Evolutionary conservation across 1,140 invertebrate genomes (phyloP).

Genomic region (Bombus terrestris): DNA sequence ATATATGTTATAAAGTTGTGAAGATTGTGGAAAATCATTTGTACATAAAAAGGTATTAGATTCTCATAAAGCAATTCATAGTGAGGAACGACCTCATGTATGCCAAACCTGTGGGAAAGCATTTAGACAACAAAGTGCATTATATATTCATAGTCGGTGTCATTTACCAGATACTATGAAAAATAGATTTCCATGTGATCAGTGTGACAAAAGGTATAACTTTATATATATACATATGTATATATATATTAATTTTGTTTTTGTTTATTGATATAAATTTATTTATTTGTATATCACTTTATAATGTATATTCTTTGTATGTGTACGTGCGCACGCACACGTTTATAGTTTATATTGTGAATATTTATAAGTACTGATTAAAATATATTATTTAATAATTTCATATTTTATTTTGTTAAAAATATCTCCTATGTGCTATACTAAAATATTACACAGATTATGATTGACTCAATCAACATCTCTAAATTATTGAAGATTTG

Average conservation of each 20-base stretch:
- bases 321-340: no score
- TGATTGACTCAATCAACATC: not conserved
- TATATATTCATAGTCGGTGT: slow-evolving; percentile 83
- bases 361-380: no score
- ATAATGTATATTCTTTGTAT: not conserved
- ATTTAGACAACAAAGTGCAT: slow-evolving; percentile 83
- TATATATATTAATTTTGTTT: slow-evolving; percentile 6
- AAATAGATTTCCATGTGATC: slow-evolving; percentile 84
- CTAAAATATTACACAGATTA: not conserved
- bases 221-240: not conserved
- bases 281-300: not conserved
- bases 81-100: slow-evolving; percentile 81
- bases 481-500: not conserved
- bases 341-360: not conserved
- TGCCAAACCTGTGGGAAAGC: slow-evolving; percentile 84
- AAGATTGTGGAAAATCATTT: slow-evolving; percentile 84
- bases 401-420: not conserved
- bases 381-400: not conserved
- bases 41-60: slow-evolving; percentile 82
- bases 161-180: slow-evolving; percentile 84
- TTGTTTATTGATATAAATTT: not conserved
- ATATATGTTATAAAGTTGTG: slow-evolving; percentile 75
- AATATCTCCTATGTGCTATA: not conserved
- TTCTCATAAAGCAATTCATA: slow-evolving; percentile 82
- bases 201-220: slow-evolving; percentile 83